Percentiles rank a stretch among this genome's conserved stretches.
Conservation (phyloP, 1,140 invertebrate species). For the Drosophila mojavensis region DNA sequence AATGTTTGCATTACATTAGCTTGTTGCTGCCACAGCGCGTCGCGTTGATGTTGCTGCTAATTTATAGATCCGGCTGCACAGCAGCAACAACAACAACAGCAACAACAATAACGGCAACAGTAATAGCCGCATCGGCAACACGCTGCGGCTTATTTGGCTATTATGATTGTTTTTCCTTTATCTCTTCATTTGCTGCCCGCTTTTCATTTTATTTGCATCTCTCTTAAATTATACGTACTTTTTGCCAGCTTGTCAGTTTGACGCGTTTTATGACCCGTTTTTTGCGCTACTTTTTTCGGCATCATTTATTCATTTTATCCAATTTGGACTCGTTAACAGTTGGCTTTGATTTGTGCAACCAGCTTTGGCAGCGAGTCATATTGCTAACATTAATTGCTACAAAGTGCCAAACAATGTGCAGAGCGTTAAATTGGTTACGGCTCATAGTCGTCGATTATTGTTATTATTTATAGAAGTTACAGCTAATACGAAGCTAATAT, state of each 20-base stretch:
- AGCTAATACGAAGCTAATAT: background rate
- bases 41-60: slow-evolving; percentile 51
- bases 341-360: slow-evolving; percentile 50
- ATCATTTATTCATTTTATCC: slow-evolving; percentile 1
- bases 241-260: slow-evolving; percentile 58
- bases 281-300: slow-evolving; percentile 28
- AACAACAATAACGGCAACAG: slow-evolving; percentile 19
- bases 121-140: slow-evolving; percentile 19
- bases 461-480: background rate
- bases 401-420: slow-evolving; percentile 63
- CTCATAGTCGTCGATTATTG: slow-evolving; percentile 36
- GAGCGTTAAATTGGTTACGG: slow-evolving; percentile 54
- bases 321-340: slow-evolving; percentile 40
- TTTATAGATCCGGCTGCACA: slow-evolving; percentile 58
- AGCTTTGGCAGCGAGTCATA: slow-evolving; percentile 44
- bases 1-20: slow-evolving; percentile 46
- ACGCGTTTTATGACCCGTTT: slow-evolving; percentile 45
- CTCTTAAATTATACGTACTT: slow-evolving; percentile 43
- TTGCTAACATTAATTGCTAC: slow-evolving; percentile 60
- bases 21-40: slow-evolving; percentile 19
- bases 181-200: slow-evolving; percentile 24
- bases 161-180: slow-evolving; percentile 40
- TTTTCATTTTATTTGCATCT: slow-evolving; percentile 13
- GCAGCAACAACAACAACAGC: background rate
- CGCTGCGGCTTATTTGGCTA: slow-evolving; percentile 35